Evolutionary conservation across 1,140 invertebrate genomes (phyloP).

Genomic region (Centruroides sculpturatus): DNA sequence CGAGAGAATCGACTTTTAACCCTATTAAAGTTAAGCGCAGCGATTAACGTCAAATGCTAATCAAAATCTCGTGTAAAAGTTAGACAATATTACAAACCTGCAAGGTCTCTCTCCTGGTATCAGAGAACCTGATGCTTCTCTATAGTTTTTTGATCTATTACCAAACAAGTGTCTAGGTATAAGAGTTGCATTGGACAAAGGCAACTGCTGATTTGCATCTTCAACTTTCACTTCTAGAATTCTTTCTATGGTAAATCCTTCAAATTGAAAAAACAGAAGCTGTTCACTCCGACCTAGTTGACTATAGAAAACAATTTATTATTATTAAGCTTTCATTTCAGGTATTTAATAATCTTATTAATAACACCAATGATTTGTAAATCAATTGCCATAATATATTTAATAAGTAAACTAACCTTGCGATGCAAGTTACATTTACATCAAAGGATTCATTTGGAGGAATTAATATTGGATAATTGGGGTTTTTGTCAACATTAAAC

Average conservation of each 20-base stretch:
- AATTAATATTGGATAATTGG: slow-evolving; percentile 1
- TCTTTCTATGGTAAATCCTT: slow-evolving; percentile 3
- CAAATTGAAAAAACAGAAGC: slow-evolving; percentile 8
- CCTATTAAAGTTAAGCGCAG: neutral
- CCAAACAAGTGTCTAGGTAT: neutral
- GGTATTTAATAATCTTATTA: no score
- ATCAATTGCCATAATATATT: no score
- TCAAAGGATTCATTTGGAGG: neutral
- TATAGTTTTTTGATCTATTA: neutral
- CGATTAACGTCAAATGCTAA: neutral
- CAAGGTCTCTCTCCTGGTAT: slow-evolving; percentile 9
- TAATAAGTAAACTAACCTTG: neutral
- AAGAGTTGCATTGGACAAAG: slow-evolving; percentile 3
- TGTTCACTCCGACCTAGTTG: slow-evolving; percentile 7
- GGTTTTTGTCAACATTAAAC: neutral
- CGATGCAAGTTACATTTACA: neutral
- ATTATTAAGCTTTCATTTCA: slow-evolving; percentile 1
- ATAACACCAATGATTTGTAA: no score
- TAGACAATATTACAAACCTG: neutral
- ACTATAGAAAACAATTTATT: neutral
- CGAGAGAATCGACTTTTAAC: slow-evolving; percentile 2
- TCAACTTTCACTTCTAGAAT: slow-evolving; percentile 1
- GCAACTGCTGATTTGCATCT: slow-evolving; percentile 8
- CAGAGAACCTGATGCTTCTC: neutral
- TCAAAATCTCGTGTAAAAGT: neutral